A percentile compares a stretch with the other conserved stretches of the same genome.
These are phyloP conservation scores for Aricia artaxerxes DNA, from an alignment of 2,888 invertebrate genomes.

Conservation along the genomic window DNA sequence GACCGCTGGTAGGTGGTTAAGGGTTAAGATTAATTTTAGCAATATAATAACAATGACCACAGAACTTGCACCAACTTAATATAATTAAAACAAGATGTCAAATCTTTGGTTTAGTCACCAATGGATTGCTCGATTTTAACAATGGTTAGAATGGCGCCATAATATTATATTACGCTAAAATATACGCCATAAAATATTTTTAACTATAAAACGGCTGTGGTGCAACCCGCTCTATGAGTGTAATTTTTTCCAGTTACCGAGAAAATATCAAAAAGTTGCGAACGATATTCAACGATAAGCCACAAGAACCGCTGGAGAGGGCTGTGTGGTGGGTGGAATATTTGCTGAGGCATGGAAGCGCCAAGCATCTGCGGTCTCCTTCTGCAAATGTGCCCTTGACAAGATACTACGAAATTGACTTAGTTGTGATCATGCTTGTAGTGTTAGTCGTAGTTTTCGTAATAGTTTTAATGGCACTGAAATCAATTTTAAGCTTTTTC, in stretches of 20 bases:
- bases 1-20: too few species aligned
- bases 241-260: constrained; percentile 41
- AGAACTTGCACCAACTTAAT: too few species aligned
- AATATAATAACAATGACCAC: too few species aligned
- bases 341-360: constrained; percentile 46
- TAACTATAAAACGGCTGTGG: too few species aligned
- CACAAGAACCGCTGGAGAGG: constrained; percentile 45
- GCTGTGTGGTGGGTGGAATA: constrained; percentile 53
- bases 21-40: too few species aligned
- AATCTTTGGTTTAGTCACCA: too few species aligned
- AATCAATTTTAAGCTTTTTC: not conserved
- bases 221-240: too few species aligned
- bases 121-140: too few species aligned
- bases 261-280: constrained; percentile 42
- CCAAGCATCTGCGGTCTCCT: constrained; percentile 44
- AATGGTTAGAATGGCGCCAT: too few species aligned
- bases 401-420: constrained; percentile 40
- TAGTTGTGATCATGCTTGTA: constrained; percentile 8
- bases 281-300: constrained; percentile 41
- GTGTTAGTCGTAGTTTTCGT: not conserved
- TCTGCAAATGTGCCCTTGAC: constrained; percentile 46
- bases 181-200: too few species aligned
- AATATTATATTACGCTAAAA: too few species aligned
- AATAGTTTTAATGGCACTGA: not conserved
- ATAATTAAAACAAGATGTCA: too few species aligned